phyloP scores from a whole-genome alignment of 2,888 invertebrate genomes.

The Atrina japonica region DNA sequence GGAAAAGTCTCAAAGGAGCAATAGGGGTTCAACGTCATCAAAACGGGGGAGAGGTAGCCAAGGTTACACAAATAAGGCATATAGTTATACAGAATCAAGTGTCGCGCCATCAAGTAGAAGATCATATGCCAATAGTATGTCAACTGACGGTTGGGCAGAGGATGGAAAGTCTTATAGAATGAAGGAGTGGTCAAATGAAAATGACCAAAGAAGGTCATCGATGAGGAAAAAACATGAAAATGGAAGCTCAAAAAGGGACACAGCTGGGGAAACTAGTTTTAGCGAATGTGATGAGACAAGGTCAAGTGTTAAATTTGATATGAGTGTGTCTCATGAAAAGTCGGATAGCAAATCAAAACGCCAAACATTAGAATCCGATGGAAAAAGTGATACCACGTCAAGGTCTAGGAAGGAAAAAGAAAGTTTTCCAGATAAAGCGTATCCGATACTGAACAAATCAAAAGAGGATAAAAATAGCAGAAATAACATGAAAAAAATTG shows the following conservation, averaged over 20 bases:
- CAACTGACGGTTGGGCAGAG: neutral
- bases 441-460: neutral
- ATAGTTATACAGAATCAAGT: neutral
- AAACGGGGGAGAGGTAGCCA: neutral
- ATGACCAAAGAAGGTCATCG: neutral
- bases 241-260: neutral
- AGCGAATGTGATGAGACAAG: neutral
- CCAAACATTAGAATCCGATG: no score
- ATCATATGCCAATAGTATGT: slow-evolving; percentile 16
- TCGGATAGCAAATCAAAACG: no score
- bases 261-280: slow-evolving; percentile 1
- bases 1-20: slow-evolving; percentile 1
- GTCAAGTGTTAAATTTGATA: slow-evolving; percentile 11
- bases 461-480: slow-evolving; percentile 1
- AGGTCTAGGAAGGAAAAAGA: neutral
- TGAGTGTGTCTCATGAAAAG: neutral
- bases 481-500: no score
- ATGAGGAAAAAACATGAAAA: no score
- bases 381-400: neutral
- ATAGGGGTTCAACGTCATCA: neutral
- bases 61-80: neutral
- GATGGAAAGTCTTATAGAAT: neutral
- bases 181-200: slow-evolving; percentile 5
- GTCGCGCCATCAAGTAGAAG: slow-evolving; percentile 13
- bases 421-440: neutral